Evolutionary conservation across 2,797 vertebrate genomes (phyloP).

Genomic region (Taenioides sp.): DNA sequence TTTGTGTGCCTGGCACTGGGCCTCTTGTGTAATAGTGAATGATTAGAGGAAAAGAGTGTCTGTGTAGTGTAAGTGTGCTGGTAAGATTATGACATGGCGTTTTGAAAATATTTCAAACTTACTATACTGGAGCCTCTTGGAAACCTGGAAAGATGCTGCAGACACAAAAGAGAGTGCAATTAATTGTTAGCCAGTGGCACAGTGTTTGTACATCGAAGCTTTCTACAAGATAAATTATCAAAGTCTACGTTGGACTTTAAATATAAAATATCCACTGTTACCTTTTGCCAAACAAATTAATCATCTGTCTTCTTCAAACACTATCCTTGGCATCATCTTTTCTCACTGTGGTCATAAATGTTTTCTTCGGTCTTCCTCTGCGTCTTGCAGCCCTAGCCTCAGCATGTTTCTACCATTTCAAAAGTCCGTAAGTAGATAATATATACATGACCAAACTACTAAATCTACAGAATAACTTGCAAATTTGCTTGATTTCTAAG

Average conservation of each 20-base stretch:
- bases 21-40: constrained; percentile 40
- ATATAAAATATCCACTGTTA: neutral
- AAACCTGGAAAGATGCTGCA: neutral
- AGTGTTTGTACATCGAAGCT: constrained; percentile 2
- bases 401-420: no score
- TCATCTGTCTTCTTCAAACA: neutral
- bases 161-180: neutral
- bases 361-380: no score
- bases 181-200: neutral
- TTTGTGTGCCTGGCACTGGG: constrained; percentile 27
- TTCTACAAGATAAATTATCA: neutral
- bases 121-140: constrained; percentile 5
- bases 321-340: neutral
- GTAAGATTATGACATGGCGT: constrained; percentile 25
- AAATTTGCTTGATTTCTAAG: neutral
- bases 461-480: neutral
- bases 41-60: constrained; percentile 52
- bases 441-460: neutral
- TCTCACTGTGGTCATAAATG: neutral
- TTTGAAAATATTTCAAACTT: constrained; percentile 10
- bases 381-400: no score
- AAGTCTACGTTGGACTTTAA: neutral
- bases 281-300: neutral
- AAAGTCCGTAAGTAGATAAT: no score
- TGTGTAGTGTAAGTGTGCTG: constrained; percentile 50